A percentile compares a stretch with the other conserved stretches of the same genome.
phyloP scores from a whole-genome alignment of 2,113 vertebrate species.

The Podarcis cretensis region DNA sequence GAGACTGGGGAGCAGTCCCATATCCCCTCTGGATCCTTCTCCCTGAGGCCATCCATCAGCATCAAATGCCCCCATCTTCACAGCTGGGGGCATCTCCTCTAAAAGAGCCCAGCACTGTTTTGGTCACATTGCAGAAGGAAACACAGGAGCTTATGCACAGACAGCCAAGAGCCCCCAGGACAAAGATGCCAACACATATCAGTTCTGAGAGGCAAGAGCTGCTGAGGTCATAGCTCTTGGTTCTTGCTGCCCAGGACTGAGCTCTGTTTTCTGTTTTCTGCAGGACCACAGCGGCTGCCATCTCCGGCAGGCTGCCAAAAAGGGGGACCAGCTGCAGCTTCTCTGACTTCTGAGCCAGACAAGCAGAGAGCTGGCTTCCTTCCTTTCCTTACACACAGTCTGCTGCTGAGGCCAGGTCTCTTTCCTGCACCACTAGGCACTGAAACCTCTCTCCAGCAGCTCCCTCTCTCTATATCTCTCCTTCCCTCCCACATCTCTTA shows the following conservation, averaged over 20 bases:
- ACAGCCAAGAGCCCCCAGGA: background rate
- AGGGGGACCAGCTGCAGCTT: background rate
- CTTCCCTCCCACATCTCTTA: background rate
- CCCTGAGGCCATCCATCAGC: background rate
- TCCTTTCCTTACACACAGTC: background rate
- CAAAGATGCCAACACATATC: background rate
- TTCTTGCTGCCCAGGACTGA: background rate
- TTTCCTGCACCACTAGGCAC: background rate
- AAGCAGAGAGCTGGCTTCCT: background rate
- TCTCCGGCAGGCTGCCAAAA: background rate
- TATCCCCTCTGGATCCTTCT: background rate
- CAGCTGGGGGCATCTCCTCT: background rate
- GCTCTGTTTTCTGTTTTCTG: background rate
- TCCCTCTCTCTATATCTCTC: background rate
- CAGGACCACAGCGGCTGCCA: background rate
- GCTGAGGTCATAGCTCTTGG: background rate
- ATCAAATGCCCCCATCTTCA: background rate
- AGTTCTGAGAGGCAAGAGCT: constrained; percentile 5
- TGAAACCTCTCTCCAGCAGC: background rate
- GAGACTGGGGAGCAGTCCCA: background rate
- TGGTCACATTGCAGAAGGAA: background rate
- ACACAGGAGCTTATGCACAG: background rate
- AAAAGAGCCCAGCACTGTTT: background rate
- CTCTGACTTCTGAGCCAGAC: background rate
- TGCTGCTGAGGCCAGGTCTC: background rate